Evolutionary conservation across 1,140 invertebrate genomes (phyloP), one percentile per base, ranked within the genome.

Genomic region (Ceratosolen solmsi): DNA sequence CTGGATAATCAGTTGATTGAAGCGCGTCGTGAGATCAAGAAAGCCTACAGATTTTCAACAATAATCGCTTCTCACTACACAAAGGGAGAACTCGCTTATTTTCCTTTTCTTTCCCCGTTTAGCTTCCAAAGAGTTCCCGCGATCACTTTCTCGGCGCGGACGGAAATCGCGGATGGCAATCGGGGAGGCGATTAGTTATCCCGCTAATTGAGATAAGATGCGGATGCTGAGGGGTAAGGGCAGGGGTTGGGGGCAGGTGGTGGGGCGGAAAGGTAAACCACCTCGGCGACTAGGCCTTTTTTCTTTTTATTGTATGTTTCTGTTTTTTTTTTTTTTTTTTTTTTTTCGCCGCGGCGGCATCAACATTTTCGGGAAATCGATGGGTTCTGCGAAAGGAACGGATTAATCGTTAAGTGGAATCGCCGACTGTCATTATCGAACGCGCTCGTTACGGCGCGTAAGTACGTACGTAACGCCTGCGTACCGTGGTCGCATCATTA

Each of bases 81-180:
- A 68, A 77, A 65, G 27, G 27, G n/a, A 68, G 22, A 51, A 27
- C 25, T 56, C 70, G 41, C 22, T 38, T n/a, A 65, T 36, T 36
- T 75, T 63, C 13, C 25, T 13, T 51, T 54, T 33, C 46, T 17
- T 51, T 11, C 41, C 13, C 20, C 63, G 27, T 25, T 30, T 22
- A 22, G 63, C 20, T 65, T 33, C 22, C 36, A 60, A 72, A 58
- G 27, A 1, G n/a, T 72, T 79, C 78, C 54, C 78, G 68, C 54
- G 78, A 79, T 72, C 78, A 60, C 78, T 79, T 79, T 79, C 78
- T 27, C 77, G 65, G 20, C 27, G 49, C 75, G 49, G 49, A 33
- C 68, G 68, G 51, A 58, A 79, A 79, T 71, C 51, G 78, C 68
- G 38, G 72, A 58, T 54, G 51, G 17, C 41, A 13, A 46, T 13